Percentiles rank a stretch among this genome's conserved stretches.
These are phyloP conservation scores for Carcharodon carcharias DNA, from an alignment of 2,797 vertebrate species.

Conservation along the genomic window DNA sequence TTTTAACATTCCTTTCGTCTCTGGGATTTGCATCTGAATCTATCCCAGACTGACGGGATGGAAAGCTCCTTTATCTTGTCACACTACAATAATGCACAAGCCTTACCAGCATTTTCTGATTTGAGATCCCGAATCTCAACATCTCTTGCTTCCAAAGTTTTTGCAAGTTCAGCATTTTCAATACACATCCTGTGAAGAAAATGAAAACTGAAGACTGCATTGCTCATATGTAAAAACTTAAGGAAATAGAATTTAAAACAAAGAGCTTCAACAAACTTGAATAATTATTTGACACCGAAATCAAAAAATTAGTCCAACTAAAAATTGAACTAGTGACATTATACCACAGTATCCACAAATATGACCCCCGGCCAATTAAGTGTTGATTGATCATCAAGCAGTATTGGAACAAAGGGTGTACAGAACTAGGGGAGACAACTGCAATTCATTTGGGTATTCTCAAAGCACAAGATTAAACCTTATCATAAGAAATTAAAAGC, in stretches of 20 bases:
- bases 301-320: background rate
- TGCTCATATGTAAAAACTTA: background rate
- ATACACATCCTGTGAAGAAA: conserved; percentile 60
- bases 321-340: background rate
- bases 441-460: background rate
- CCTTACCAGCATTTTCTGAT: conserved; percentile 73
- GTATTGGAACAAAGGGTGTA: background rate
- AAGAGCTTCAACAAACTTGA: background rate
- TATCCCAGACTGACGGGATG: background rate
- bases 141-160: conserved; percentile 62
- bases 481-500: background rate
- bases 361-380: background rate
- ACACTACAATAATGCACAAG: background rate
- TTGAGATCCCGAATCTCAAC: conserved; percentile 64
- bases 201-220: conserved; percentile 24
- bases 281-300: background rate
- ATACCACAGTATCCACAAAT: background rate
- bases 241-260: background rate
- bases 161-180: conserved; percentile 71
- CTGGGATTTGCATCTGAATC: background rate
- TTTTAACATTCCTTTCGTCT: background rate
- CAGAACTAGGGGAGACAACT: background rate
- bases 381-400: background rate
- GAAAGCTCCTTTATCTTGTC: background rate
- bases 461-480: background rate